Evolutionary conservation across 2,797 vertebrate species (phyloP), one percentile per base, ranked within the genome.

Genomic region (Sebastiscus albofasciatus): DNA sequence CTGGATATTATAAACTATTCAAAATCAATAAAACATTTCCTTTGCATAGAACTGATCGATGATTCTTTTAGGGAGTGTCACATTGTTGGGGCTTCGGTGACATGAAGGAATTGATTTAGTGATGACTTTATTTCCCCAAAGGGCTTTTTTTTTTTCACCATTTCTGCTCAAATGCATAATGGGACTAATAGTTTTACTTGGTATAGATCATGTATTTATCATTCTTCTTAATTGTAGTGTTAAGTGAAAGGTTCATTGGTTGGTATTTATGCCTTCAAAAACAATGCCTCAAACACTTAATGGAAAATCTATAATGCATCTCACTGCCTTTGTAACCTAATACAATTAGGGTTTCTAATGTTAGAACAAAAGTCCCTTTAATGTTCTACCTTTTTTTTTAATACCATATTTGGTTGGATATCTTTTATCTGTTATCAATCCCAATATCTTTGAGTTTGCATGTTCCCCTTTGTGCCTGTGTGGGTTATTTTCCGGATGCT

Each of bases 11-110:
- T 33, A 56, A 86, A 85, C 34, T 68, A 56, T 75, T 75, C 61
- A 14, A 80, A 83, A 92, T 87, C 85, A 83, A 90, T 87, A 59
- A 34, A 79, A 72, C 52, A 55, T 68, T 87, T 88, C 74, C 82
- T 84, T 72, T 81, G 71, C 71, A 42, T 56, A 22, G 49, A 62
- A 26, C 42, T 65, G 66, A 81, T 82, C 22, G 39, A 71, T 74
- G 67, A 77, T 56, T 67, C 24, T 60, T 77, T 69, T 39, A 58
- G 64, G 34, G 72, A 39, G 46, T 29, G 26, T 39, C 46, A 65
- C 77, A 29, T 56, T 64, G 75, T 79, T 78, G 60, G 65, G 67
- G 67, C 27, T 81, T 74, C 4, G 6, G 75, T 65, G 62, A 80
- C 78, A 64, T 52, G 34, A 36, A 56, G 34, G 49, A 55, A 89